Percentiles rank a stretch among this genome's conserved stretches.
phyloP scores from a whole-genome alignment of 2,888 invertebrate genomes.

The Caenorhabditis drosophilae region DNA sequence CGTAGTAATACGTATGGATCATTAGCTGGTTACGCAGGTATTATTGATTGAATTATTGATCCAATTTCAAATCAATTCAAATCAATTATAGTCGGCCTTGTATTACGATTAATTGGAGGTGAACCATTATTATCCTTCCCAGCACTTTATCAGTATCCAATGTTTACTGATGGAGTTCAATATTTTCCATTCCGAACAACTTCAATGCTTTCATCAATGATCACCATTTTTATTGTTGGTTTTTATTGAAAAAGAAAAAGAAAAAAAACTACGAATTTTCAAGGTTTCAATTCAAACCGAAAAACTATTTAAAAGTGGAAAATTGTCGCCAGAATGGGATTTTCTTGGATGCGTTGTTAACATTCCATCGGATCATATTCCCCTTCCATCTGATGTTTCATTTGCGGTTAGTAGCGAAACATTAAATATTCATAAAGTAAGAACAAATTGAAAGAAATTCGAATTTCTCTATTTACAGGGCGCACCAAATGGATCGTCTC shows the following conservation, averaged over 20 bases:
- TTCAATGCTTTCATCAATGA: slow-evolving; percentile 86
- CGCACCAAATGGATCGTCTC: too few species aligned
- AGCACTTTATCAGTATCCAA: slow-evolving; percentile 84
- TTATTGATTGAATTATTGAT: slow-evolving; percentile 1
- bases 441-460: background rate
- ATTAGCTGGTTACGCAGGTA: slow-evolving; percentile 73
- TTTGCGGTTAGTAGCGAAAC: slow-evolving; percentile 49
- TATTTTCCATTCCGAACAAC: slow-evolving; percentile 94
- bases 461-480: too few species aligned
- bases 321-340: slow-evolving; percentile 61
- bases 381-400: slow-evolving; percentile 51
- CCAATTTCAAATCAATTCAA: background rate
- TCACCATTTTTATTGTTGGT: slow-evolving; percentile 79
- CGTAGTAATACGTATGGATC: slow-evolving; percentile 97
- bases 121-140: slow-evolving; percentile 84
- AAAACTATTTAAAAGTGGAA: slow-evolving; percentile 57
- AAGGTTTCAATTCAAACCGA: slow-evolving; percentile 53
- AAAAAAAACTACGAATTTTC: background rate
- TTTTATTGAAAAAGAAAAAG: background rate
- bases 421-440: slow-evolving; percentile 49
- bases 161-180: slow-evolving; percentile 77
- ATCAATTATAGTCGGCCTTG: slow-evolving; percentile 59
- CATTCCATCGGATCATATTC: slow-evolving; percentile 61
- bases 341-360: slow-evolving; percentile 66
- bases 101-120: slow-evolving; percentile 82